Percentiles rank a stretch among this genome's conserved stretches.
These are phyloP conservation scores for Eriocheir sinensis DNA, from an alignment of 1,140 invertebrate genomes.

Conservation along the genomic window DNA sequence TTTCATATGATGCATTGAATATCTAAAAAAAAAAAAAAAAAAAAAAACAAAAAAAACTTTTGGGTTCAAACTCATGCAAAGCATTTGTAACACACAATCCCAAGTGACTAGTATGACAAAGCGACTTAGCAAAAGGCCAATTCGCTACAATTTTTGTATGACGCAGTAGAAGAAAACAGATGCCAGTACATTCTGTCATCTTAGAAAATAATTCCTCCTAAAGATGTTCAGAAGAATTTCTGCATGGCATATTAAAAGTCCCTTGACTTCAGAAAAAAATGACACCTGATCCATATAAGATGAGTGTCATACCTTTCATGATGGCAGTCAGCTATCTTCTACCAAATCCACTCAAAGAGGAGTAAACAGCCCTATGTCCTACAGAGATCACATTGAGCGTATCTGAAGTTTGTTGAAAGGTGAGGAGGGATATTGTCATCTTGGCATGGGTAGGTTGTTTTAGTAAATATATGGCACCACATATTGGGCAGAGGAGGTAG, in stretches of 20 bases:
- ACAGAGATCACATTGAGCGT: constrained; percentile 75
- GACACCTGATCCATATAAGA: neutral
- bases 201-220: neutral
- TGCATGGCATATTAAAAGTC: neutral
- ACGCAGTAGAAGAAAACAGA: constrained; percentile 68
- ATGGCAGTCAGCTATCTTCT: constrained; percentile 63
- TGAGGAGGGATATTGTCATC: constrained; percentile 55
- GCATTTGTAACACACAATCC: constrained; percentile 61
- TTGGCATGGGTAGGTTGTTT: constrained; percentile 67
- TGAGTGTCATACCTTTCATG: neutral
- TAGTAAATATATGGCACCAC: constrained; percentile 74
- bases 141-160: constrained; percentile 51
- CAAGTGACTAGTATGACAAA: constrained; percentile 71
- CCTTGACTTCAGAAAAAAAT: neutral
- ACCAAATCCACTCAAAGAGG: constrained; percentile 53
- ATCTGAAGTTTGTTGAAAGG: constrained; percentile 67
- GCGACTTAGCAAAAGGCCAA: constrained; percentile 35
- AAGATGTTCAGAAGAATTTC: constrained; percentile 18
- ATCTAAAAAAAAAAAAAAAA: no score
- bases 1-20: constrained; percentile 33
- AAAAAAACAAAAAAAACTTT: constrained; percentile 1
- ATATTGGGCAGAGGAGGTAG: constrained; percentile 66
- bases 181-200: constrained; percentile 4
- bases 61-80: constrained; percentile 30
- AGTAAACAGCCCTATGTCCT: constrained; percentile 53